These are phyloP conservation scores for Myocastor coypus DNA, from an alignment of 2,113 vertebrate genomes.

Conservation along the genomic window DNA sequence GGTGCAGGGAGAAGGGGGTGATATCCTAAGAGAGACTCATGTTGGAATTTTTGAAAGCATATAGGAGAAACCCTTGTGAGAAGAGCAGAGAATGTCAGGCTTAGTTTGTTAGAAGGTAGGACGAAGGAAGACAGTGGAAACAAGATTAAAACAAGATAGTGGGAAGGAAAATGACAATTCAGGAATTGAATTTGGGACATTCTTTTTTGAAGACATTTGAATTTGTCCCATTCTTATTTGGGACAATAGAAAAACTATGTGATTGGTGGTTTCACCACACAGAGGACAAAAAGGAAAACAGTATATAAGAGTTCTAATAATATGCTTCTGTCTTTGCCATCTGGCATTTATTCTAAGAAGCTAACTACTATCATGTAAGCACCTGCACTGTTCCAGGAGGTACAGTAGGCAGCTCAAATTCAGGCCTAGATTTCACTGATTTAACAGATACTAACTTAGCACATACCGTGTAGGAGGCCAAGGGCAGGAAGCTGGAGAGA, in stretches of 20 bases:
- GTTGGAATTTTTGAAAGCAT: neutral
- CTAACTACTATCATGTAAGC: neutral
- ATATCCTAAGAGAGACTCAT: neutral
- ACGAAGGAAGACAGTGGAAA: no score
- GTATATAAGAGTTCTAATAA: neutral
- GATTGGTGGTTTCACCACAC: neutral
- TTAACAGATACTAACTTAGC: constrained; percentile 36
- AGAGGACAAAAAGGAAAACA: constrained; percentile 20
- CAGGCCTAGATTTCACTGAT: neutral
- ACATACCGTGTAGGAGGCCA: neutral
- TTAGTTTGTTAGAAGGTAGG: neutral
- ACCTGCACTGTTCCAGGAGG: neutral
- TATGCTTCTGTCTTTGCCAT: neutral
- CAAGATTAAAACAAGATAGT: neutral
- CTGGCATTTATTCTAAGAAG: neutral
- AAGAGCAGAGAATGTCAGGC: neutral
- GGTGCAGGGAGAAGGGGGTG: neutral
- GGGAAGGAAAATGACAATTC: neutral
- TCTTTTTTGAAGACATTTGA: no score
- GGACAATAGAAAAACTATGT: neutral
- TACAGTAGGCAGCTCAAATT: neutral
- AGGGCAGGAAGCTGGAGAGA: neutral
- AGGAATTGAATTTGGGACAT: neutral
- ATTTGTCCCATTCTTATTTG: neutral
- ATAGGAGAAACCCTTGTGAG: neutral